These are phyloP conservation scores for Tholera decimalis DNA, from an alignment of 2,888 invertebrate species.

Conservation along the genomic window DNA sequence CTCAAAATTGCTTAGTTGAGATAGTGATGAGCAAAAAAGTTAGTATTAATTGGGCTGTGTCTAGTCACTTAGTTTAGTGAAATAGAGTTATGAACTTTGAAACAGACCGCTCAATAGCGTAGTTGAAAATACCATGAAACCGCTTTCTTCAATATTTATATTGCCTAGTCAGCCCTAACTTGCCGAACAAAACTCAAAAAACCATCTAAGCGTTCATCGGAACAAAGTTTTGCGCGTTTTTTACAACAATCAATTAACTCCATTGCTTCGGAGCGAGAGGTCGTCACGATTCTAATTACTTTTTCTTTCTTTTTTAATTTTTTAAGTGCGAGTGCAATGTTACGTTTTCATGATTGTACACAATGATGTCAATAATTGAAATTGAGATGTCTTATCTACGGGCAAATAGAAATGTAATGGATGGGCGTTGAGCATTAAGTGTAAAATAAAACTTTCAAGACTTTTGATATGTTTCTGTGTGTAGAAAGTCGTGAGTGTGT, in stretches of 20 bases:
- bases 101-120: too few relatives aligned
- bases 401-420: slow-evolving; percentile 45
- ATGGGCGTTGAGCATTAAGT: slow-evolving; percentile 17
- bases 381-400: slow-evolving; percentile 59
- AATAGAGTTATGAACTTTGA: too few relatives aligned
- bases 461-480: slow-evolving; percentile 1
- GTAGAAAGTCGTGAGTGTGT: neutral
- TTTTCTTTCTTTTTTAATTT: slow-evolving; percentile 70
- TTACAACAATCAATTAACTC: slow-evolving; percentile 77
- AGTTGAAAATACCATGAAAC: too few relatives aligned
- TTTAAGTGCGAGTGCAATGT: slow-evolving; percentile 62
- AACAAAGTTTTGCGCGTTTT: slow-evolving; percentile 65
- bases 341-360: slow-evolving; percentile 57
- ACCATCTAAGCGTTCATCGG: slow-evolving; percentile 44
- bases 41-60: too few relatives aligned
- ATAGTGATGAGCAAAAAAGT: too few relatives aligned
- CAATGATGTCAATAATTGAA: slow-evolving; percentile 59
- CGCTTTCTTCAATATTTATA: neutral
- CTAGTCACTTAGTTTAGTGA: too few relatives aligned
- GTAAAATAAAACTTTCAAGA: slow-evolving; percentile 24
- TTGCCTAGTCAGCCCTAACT: slow-evolving; percentile 17
- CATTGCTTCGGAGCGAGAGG: slow-evolving; percentile 71
- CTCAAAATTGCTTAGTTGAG: too few relatives aligned
- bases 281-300: slow-evolving; percentile 77
- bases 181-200: slow-evolving; percentile 51